Conservation (phyloP, 2,888 invertebrate genomes). For the Seira ritae region DNA sequence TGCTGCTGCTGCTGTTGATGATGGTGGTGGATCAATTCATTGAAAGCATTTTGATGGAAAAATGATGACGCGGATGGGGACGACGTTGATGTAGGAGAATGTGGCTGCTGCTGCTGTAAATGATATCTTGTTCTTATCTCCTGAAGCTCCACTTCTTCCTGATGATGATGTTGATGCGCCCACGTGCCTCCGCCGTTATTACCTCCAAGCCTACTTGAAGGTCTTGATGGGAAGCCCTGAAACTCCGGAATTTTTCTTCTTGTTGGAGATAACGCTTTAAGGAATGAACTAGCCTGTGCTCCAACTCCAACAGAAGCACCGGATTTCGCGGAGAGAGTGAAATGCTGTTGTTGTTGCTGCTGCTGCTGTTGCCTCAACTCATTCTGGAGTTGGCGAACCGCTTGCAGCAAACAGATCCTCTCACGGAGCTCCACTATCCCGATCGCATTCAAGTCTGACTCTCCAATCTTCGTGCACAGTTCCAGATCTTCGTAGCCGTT, state of each 20-base stretch:
- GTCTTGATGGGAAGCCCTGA: constrained; percentile 14
- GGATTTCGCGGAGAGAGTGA: neutral
- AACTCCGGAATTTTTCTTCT: constrained; percentile 50
- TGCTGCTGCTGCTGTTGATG: constrained; percentile 20
- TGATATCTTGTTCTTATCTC: constrained; percentile 57
- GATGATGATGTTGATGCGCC: constrained; percentile 42
- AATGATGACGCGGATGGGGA: constrained; percentile 56
- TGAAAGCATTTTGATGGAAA: constrained; percentile 56
- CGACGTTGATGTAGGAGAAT: constrained; percentile 43
- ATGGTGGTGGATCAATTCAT: constrained; percentile 57
- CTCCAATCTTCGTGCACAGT: constrained; percentile 68
- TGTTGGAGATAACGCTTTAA: constrained; percentile 53
- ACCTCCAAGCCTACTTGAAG: constrained; percentile 46
- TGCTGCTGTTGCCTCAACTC: constrained; percentile 53
- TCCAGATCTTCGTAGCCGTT: constrained; percentile 68
- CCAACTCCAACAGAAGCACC: constrained; percentile 23
- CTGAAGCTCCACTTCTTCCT: constrained; percentile 55
- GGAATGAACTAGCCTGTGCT: constrained; percentile 39
- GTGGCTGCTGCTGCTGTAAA: constrained; percentile 40
- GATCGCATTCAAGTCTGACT: constrained; percentile 69
- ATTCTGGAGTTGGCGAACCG: constrained; percentile 67
- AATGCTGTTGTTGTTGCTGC: constrained; percentile 19
- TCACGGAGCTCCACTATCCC: constrained; percentile 71
- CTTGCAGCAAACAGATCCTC: constrained; percentile 70
- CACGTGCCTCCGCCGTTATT: constrained; percentile 37